Evolutionary conservation across 2,113 vertebrate species (phyloP), one percentile per base, ranked within the genome.

Genomic region (Todiramphus chloris): DNA sequence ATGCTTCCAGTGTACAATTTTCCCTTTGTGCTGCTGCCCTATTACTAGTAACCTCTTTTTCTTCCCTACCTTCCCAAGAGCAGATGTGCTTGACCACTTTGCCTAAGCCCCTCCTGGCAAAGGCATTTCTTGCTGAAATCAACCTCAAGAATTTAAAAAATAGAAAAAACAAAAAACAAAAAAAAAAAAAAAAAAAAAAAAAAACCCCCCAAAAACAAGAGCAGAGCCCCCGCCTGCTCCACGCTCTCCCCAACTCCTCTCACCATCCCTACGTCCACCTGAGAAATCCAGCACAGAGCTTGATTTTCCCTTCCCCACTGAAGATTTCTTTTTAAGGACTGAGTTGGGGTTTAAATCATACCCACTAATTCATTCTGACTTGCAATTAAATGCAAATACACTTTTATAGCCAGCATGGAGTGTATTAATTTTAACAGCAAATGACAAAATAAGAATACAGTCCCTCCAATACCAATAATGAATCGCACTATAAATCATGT

Each of bases 41-140:
- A 97, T 98, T 97, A 97, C 97, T 96, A 95, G 97, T 97, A 98
- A 98, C 98, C 98, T 98, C 98, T 97, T 98, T 51, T 98, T 98
- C 98, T 98, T 97, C 96, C 92, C 96, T 97, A 98, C 98, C 98
- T 98, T 98, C 97, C 97, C 97, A 92, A 85, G 96, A 98, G 97
- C 98, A 98, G 98, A 98, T 98, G 98, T 98, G 98, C 98, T 98
- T 98, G 98, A 98, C 98, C 98, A 98, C 98, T 98, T 97, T 97
- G 97, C 96, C 96, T 98, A 97, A 98, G 95, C 96, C 97, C 96
- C 96, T 98, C 97, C 98, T 96, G 96, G 97, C 97, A 97, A 97
- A 97, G 97, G 97, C 97, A 97, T 97, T 96, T 97, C 93, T 97
- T 9, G 30, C 93, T 97, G 95, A 97, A 97, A 97, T 92, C 89